phyloP scores from a whole-genome alignment of 2,888 invertebrate genomes.

The Chymomyza procnemis region DNA sequence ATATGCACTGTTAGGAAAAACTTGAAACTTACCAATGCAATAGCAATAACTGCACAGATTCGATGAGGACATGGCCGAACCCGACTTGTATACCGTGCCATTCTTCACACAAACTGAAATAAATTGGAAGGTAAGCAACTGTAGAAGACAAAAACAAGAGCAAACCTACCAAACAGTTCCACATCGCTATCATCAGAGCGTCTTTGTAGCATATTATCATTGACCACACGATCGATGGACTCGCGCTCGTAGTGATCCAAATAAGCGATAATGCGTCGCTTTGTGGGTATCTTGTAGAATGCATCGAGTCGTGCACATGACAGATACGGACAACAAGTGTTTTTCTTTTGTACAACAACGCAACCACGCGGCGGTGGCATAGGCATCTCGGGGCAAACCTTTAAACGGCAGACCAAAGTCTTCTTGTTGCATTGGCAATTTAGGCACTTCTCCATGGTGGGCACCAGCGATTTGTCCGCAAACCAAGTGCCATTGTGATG shows the following conservation, averaged over 20 bases:
- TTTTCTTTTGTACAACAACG: conserved; percentile 83
- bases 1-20: no score
- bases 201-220: conserved; percentile 75
- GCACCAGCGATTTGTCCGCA: conserved; percentile 83
- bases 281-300: conserved; percentile 73
- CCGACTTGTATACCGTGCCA: conserved; percentile 77
- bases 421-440: conserved; percentile 87
- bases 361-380: conserved; percentile 87
- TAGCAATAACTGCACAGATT: conserved; percentile 92
- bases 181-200: conserved; percentile 77
- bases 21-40: conserved; percentile 82
- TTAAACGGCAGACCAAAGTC: conserved; percentile 86
- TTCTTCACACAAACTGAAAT: conserved; percentile 75
- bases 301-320: conserved; percentile 84
- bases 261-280: conserved; percentile 76
- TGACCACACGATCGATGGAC: conserved; percentile 77
- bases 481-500: conserved; percentile 85
- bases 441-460: conserved; percentile 87
- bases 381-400: conserved; percentile 87
- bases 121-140: not conserved
- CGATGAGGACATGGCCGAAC: conserved; percentile 88
- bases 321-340: conserved; percentile 88
- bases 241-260: conserved; percentile 76
- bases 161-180: conserved; percentile 60
- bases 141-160: conserved; percentile 29